Evolutionary conservation across 2,113 vertebrate species (phyloP), one percentile per base, ranked within the genome.

Genomic region (Anolis carolinensis): DNA sequence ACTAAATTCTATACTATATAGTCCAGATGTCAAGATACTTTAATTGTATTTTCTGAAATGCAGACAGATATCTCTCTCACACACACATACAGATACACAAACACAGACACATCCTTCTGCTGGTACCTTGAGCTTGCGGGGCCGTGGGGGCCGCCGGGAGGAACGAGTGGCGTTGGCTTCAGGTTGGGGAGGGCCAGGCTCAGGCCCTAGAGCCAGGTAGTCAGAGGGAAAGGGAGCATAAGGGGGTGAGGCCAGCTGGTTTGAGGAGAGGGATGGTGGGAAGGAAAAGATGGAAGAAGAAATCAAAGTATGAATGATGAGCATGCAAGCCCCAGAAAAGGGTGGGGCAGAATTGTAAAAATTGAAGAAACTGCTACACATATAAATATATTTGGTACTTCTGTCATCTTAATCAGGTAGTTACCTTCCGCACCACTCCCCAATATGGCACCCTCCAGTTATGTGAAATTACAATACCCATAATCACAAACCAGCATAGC

Each of bases 201-300:
- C 94, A 11, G 95, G 93, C 88, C 94, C 93, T 89, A 95, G 94
- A 84, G 95, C 93, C 93, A 96, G 92, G 93, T 95, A 95, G 92
- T 95, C 94, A 72, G 94, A 94, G 90, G 94, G 95, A 86, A 95
- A 95, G 82, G 95, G 93, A 94, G 93, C 93, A 86, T 95, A 95
- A 73, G 93, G 82, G 27, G 95, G 94, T 62, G 95, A 95, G 86
- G 92, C 92, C 95, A 96, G 94, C 95, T 95, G 94, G 86, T 90
- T 78, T 34, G 93, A 9, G 63, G 89, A 95, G 91, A 93, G 93
- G 94, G 72, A 87, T 74, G 59, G 92, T 88, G 34, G 36, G 67
- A 78, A 36, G 81, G 21, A 44, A 82, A 32, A 83, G 73, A 83
- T 82, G 86, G 81, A 82, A 86, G 74, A 72, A 87, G 74, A 87